Evolutionary conservation across 2,113 vertebrate species (phyloP).

Genomic region (Hippocampus comes): DNA sequence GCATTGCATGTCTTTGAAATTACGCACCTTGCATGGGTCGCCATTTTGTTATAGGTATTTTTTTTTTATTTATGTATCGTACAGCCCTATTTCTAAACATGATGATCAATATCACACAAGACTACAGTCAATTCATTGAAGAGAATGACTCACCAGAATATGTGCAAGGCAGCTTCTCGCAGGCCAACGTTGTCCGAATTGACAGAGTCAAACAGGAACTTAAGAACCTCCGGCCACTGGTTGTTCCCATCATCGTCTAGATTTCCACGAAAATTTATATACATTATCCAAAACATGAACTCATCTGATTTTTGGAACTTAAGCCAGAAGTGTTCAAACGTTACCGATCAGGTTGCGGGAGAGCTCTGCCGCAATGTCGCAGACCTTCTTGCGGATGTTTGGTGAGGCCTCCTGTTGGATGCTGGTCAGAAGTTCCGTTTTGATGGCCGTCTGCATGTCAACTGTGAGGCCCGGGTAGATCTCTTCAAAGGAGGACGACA

Average conservation of each 20-base stretch:
- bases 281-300: neutral
- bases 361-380: slow-evolving; percentile 94
- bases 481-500: slow-evolving; percentile 96
- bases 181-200: slow-evolving; percentile 87
- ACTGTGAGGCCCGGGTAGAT: slow-evolving; percentile 86
- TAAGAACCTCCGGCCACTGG: slow-evolving; percentile 95
- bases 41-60: too few species aligned
- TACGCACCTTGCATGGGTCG: too few species aligned
- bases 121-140: neutral
- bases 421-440: slow-evolving; percentile 85
- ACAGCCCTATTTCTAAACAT: too few species aligned
- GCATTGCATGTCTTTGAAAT: too few species aligned
- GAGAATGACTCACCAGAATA: slow-evolving; percentile 84
- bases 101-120: neutral
- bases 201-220: slow-evolving; percentile 96
- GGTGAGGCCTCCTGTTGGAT: slow-evolving; percentile 87
- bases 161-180: slow-evolving; percentile 93
- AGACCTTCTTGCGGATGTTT: slow-evolving; percentile 92
- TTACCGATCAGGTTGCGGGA: slow-evolving; percentile 92
- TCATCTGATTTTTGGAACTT: neutral
- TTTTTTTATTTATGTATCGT: too few species aligned
- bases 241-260: slow-evolving; percentile 96
- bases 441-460: slow-evolving; percentile 88
- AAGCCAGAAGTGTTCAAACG: neutral
- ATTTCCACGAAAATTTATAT: neutral